A percentile compares a stretch with the other conserved stretches of the same genome.
Conservation (phyloP, 2,888 invertebrate species). For the Lomographa bimaculata region DNA sequence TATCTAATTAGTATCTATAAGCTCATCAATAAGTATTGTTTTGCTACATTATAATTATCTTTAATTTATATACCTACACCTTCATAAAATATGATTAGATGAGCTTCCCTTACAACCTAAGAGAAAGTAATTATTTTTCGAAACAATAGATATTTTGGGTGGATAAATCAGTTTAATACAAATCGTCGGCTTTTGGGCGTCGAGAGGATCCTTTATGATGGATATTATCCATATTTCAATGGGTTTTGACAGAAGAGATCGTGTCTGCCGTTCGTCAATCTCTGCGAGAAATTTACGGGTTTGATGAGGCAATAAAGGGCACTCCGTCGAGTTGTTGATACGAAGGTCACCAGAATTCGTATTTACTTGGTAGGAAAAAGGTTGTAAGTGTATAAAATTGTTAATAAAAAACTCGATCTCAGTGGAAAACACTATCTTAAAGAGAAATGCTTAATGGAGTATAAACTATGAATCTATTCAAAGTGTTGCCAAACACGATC, state of each 20-base stretch:
- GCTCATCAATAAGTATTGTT: conserved; percentile 26
- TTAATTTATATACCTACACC: conserved; percentile 23
- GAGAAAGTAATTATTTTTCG: conserved; percentile 16
- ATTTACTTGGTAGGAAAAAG: too few relatives aligned
- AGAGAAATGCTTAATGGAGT: too few relatives aligned
- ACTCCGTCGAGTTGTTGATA: too few relatives aligned
- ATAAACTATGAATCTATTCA: too few relatives aligned
- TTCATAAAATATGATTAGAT: conserved; percentile 19
- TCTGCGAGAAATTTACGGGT: conserved; percentile 12
- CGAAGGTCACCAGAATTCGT: too few relatives aligned
- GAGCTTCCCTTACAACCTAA: conserved; percentile 8
- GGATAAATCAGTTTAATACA: conserved; percentile 43
- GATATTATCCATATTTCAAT: conserved; percentile 44
- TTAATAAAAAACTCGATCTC: too few relatives aligned
- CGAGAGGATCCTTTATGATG: conserved; percentile 38
- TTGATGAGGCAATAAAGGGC: conserved; percentile 12
- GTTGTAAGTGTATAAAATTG: too few relatives aligned
- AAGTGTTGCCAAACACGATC: too few relatives aligned
- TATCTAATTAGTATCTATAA: conserved; percentile 33
- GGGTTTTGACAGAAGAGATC: conserved; percentile 24
- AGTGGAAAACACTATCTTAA: too few relatives aligned
- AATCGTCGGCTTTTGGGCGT: conserved; percentile 37
- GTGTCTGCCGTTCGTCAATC: conserved; percentile 11
- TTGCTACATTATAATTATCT: conserved; percentile 26
- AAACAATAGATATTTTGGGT: conserved; percentile 18